A percentile compares a stretch with the other conserved stretches of the same genome.
Evolutionary conservation across 2,797 vertebrate genomes (phyloP).

Genomic region (Gephyroberyx darwinii): DNA sequence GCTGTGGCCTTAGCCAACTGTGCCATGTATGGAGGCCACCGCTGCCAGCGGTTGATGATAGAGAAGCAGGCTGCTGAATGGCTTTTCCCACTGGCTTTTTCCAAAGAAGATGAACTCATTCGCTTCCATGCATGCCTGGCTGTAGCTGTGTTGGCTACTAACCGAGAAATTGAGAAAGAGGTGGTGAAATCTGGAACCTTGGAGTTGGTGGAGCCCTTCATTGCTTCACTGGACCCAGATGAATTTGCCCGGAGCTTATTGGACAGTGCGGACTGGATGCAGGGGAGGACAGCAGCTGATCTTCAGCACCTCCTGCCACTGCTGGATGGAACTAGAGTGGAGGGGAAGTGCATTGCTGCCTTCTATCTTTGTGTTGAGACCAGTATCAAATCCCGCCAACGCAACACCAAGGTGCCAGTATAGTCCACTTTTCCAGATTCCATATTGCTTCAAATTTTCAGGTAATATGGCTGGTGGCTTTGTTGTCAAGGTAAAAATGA

Average conservation of each 20-base stretch:
- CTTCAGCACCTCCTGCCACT: conserved; percentile 91
- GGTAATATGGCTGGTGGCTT: not conserved
- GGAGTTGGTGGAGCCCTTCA: conserved; percentile 96
- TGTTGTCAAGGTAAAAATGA: conserved; percentile 9
- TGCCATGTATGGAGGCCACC: conserved; percentile 93
- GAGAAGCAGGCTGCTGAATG: conserved; percentile 94
- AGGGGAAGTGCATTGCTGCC: conserved; percentile 95
- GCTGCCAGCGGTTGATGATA: conserved; percentile 94
- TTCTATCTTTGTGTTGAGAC: conserved; percentile 95
- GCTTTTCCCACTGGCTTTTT: conserved; percentile 97
- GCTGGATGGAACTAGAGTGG: conserved; percentile 90
- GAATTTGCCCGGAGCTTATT: conserved; percentile 87
- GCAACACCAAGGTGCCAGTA: conserved; percentile 89
- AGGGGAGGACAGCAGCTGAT: conserved; percentile 90
- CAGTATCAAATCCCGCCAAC: conserved; percentile 92
- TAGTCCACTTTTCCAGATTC: not conserved
- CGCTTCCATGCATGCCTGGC: conserved; percentile 95
- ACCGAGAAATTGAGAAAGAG: conserved; percentile 94
- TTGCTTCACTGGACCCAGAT: conserved; percentile 91
- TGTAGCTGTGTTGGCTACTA: conserved; percentile 90
- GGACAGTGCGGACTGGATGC: conserved; percentile 90
- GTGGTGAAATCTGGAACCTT: conserved; percentile 95
- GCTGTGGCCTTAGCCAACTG: conserved; percentile 95
- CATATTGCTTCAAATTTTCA: not conserved
- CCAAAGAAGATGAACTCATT: conserved; percentile 92